Percentiles rank a stretch among this genome's conserved stretches.
Conservation (phyloP, 2,797 vertebrate species). For the Iguana delicatissima region DNA sequence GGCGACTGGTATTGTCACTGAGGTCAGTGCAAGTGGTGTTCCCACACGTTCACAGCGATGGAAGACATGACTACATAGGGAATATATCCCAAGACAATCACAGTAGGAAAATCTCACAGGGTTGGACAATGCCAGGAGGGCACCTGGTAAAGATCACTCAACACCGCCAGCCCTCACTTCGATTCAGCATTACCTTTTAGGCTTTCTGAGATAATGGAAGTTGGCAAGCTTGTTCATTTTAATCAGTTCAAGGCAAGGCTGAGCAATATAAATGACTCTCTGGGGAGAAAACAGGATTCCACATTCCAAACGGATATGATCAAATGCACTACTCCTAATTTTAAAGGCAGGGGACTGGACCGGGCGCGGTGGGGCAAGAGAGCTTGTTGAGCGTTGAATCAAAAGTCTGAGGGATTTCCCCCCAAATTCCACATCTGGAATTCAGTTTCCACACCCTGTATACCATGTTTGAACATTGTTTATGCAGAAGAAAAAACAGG, state of each 20-base stretch:
- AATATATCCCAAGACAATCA: conserved; percentile 25
- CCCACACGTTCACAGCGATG: conserved; percentile 47
- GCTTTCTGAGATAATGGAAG: conserved; percentile 35
- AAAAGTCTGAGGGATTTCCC: background rate
- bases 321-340: background rate
- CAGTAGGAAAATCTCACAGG: conserved; percentile 55
- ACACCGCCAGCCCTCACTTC: conserved; percentile 47
- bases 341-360: conserved; percentile 6
- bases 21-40: conserved; percentile 38
- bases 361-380: background rate
- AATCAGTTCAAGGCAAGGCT: conserved; percentile 16
- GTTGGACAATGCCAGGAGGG: conserved; percentile 57
- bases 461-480: background rate
- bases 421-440: background rate
- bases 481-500: background rate
- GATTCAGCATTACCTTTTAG: conserved; percentile 43
- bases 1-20: background rate
- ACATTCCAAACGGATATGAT: background rate
- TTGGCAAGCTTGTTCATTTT: conserved; percentile 62
- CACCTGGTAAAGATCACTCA: conserved; percentile 74
- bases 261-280: conserved; percentile 33
- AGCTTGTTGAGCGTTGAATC: background rate
- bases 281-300: conserved; percentile 1
- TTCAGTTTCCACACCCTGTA: background rate
- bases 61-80: conserved; percentile 27